These are phyloP conservation scores for Eilema depressum DNA, from an alignment of 2,888 invertebrate genomes.

Conservation along the genomic window DNA sequence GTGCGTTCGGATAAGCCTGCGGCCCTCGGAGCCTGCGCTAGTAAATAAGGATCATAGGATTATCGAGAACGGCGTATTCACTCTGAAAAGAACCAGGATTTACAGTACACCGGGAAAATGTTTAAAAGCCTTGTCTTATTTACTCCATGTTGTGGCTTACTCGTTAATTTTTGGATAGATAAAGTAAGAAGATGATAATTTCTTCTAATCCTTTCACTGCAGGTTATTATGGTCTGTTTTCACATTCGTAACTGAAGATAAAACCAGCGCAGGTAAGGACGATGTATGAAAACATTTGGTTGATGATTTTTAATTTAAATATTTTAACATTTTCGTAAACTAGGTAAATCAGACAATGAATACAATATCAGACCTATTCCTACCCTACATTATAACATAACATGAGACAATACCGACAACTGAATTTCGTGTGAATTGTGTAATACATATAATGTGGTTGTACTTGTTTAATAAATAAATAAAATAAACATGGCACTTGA, in stretches of 20 bases:
- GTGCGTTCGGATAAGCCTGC: constrained; percentile 54
- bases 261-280: too few relatives aligned
- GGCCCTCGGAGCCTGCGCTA: constrained; percentile 62
- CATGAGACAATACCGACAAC: too few relatives aligned
- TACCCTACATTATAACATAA: too few relatives aligned
- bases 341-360: too few relatives aligned
- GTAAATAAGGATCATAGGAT: constrained; percentile 82
- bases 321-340: too few relatives aligned
- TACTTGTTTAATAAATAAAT: too few relatives aligned
- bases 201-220: background rate
- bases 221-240: background rate
- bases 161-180: constrained; percentile 21
- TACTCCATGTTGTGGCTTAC: constrained; percentile 30
- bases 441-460: too few relatives aligned
- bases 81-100: constrained; percentile 65
- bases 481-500: background rate
- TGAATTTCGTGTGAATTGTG: too few relatives aligned
- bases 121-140: constrained; percentile 51
- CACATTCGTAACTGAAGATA: background rate
- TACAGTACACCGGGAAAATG: constrained; percentile 53
- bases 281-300: too few relatives aligned
- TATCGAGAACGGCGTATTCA: constrained; percentile 74
- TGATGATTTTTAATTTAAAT: too few relatives aligned
- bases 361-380: too few relatives aligned
- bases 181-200: background rate